phyloP scores from a whole-genome alignment of 2,797 vertebrate genomes.

The Anguilla obscura region DNA sequence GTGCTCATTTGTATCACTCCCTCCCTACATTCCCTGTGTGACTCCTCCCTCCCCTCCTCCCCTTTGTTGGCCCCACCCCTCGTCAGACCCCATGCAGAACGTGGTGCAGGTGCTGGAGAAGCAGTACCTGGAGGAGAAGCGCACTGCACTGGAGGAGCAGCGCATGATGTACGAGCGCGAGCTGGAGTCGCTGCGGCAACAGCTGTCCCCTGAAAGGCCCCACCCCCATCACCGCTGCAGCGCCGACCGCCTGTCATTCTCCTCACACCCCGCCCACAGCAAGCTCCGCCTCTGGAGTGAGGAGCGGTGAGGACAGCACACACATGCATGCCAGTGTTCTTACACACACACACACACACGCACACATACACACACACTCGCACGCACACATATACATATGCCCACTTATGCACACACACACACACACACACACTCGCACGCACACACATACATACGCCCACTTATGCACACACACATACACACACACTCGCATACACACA shows the following conservation, averaged over 20 bases:
- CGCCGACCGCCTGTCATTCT: conserved; percentile 80
- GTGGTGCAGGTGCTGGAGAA: conserved; percentile 95
- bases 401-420: neutral
- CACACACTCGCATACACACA: neutral
- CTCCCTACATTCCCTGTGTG: conserved; percentile 28
- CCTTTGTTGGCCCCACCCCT: conserved; percentile 29
- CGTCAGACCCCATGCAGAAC: conserved; percentile 89
- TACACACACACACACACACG: conserved; percentile 4
- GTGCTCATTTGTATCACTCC: neutral
- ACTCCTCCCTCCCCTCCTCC: neutral
- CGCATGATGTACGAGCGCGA: conserved; percentile 93
- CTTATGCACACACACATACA: neutral
- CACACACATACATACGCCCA: neutral
- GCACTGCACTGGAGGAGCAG: conserved; percentile 91
- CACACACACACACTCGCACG: too few species aligned
- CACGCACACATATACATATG: neutral
- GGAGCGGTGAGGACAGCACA: conserved; percentile 79
- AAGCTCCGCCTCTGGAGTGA: conserved; percentile 92
- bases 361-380: neutral
- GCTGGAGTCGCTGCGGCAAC: conserved; percentile 89
- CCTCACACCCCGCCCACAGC: conserved; percentile 77
- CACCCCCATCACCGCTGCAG: conserved; percentile 77
- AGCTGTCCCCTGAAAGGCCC: conserved; percentile 86
- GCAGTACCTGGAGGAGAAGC: conserved; percentile 95
- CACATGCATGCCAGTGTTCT: conserved; percentile 23